A percentile compares a stretch with the other conserved stretches of the same genome.
phyloP scores from a whole-genome alignment of 92 coral and sea anemone genomes.

The Umimayanthus chanpuru region DNA sequence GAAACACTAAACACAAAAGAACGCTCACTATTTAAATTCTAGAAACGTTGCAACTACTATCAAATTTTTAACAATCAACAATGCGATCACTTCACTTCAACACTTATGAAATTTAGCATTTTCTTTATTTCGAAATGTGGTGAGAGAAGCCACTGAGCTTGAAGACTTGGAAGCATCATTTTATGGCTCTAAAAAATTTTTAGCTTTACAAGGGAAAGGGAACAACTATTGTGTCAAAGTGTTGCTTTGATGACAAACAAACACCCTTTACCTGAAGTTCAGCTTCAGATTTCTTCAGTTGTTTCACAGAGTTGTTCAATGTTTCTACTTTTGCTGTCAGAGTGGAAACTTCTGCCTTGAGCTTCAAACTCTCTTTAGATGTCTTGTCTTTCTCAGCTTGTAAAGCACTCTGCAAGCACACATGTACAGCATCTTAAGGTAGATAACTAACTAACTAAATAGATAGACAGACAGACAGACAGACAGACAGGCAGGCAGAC shows the following conservation, averaged over 20 bases:
- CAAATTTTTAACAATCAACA: background rate
- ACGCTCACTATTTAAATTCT: too few species aligned
- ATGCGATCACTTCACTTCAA: background rate
- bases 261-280: constrained; percentile 81
- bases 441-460: too few species aligned
- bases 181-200: background rate
- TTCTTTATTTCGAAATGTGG: background rate
- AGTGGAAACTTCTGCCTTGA: constrained; percentile 78
- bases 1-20: background rate
- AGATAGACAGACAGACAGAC: background rate
- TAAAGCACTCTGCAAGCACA: constrained; percentile 60
- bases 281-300: constrained; percentile 77
- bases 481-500: too few species aligned
- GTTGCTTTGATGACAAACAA: too few species aligned
- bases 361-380: constrained; percentile 65
- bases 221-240: background rate
- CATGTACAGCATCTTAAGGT: background rate
- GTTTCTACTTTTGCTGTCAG: constrained; percentile 86
- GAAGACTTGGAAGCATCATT: background rate
- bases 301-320: constrained; percentile 73
- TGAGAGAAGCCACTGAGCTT: background rate
- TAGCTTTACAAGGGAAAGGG: background rate
- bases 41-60: background rate
- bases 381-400: constrained; percentile 77
- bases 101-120: background rate